Percentiles rank a stretch among this genome's conserved stretches.
Conservation (phyloP, 2,888 invertebrate species). For the Nasonia oneida region DNA sequence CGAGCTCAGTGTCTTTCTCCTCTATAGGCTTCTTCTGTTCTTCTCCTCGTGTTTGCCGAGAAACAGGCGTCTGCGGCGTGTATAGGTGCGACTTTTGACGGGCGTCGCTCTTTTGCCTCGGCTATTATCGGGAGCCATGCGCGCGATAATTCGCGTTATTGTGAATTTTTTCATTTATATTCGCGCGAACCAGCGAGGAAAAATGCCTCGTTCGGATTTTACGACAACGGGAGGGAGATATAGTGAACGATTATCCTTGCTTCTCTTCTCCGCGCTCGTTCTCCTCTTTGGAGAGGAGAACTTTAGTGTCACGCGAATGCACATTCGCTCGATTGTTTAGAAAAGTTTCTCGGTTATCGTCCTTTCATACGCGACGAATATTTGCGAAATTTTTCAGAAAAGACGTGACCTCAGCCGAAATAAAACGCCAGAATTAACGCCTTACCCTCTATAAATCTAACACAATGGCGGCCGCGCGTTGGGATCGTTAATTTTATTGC, state of each 20-base stretch:
- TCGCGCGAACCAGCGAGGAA: background rate
- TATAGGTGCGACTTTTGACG: slow-evolving; percentile 61
- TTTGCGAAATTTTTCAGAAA: too few relatives aligned
- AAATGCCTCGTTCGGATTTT: slow-evolving; percentile 31
- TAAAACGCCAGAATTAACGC: background rate
- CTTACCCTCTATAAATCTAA: background rate
- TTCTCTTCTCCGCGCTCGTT: background rate
- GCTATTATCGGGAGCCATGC: slow-evolving; percentile 45
- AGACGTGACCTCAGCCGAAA: too few relatives aligned
- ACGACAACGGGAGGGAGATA: slow-evolving; percentile 1
- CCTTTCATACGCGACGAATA: background rate
- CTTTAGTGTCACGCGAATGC: slow-evolving; percentile 33
- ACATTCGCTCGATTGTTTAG: background rate
- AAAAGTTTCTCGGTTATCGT: background rate
- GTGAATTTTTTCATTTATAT: background rate
- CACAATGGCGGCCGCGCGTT: background rate
- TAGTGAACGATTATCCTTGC: slow-evolving; percentile 43
- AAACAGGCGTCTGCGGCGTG: background rate
- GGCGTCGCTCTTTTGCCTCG: slow-evolving; percentile 49
- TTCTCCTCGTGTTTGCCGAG: slow-evolving; percentile 37
- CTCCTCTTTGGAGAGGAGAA: background rate
- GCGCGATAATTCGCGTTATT: background rate
- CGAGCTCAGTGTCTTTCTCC: background rate
- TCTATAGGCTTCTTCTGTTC: slow-evolving; percentile 16
- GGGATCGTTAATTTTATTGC: slow-evolving; percentile 30